Percentiles rank a stretch among this genome's conserved stretches.
These are phyloP conservation scores for Drosophila mayri DNA, from an alignment of 1,140 invertebrate genomes.

Conservation along the genomic window DNA sequence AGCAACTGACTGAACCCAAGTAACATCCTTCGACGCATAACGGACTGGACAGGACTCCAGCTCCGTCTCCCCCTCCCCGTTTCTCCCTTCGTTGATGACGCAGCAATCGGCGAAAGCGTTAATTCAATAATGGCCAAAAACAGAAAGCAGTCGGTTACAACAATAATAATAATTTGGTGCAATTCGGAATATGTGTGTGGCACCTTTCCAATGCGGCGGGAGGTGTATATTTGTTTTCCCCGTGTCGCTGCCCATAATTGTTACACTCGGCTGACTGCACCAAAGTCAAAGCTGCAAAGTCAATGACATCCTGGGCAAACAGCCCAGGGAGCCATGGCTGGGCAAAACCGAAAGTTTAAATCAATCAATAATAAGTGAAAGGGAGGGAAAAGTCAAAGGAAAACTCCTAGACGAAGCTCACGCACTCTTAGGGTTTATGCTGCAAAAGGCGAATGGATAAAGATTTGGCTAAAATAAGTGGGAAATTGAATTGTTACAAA, in stretches of 20 bases:
- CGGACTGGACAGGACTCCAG: conserved; percentile 54
- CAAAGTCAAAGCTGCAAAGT: conserved; percentile 78
- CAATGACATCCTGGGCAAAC: conserved; percentile 71
- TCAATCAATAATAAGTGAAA: conserved; percentile 72
- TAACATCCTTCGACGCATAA: conserved; percentile 82
- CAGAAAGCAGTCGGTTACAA: conserved; percentile 35
- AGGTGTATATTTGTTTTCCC: conserved; percentile 58
- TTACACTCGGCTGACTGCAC: conserved; percentile 74
- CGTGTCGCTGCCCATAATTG: conserved; percentile 50
- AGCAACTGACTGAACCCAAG: conserved; percentile 12
- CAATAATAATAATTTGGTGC: conserved; percentile 68
- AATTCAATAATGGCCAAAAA: conserved; percentile 78
- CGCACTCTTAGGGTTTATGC: neutral
- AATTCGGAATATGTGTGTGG: conserved; percentile 47
- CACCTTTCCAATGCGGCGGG: conserved; percentile 25
- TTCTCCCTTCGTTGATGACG: conserved; percentile 59
- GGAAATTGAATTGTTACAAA: neutral
- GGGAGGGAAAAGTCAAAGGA: neutral
- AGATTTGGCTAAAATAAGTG: neutral
- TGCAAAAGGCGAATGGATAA: neutral
- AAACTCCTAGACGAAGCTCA: neutral
- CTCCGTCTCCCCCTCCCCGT: neutral
- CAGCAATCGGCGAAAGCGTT: conserved; percentile 70
- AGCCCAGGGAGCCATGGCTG: conserved; percentile 17
- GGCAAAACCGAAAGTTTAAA: conserved; percentile 55